These are phyloP conservation scores for Porites lobata DNA, from an alignment of 92 coral and sea anemone genomes.

Conservation along the genomic window DNA sequence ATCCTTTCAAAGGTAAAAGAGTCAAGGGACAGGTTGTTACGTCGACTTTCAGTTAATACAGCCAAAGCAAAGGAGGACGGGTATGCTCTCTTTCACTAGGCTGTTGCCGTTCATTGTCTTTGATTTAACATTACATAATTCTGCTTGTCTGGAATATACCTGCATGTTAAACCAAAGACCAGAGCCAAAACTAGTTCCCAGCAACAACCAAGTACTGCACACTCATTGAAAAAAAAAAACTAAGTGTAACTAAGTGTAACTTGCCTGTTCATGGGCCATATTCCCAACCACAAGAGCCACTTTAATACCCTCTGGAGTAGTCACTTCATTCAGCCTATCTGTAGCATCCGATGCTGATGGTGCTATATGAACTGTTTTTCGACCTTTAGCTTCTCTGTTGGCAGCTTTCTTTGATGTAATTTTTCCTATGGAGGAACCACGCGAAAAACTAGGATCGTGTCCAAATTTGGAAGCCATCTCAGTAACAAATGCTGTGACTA, in stretches of 20 bases:
- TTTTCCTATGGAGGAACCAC: conserved; percentile 9
- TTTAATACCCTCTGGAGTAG: conserved; percentile 44
- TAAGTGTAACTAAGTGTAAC: not conserved
- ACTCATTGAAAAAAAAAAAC: too few relatives aligned
- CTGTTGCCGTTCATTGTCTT: too few relatives aligned
- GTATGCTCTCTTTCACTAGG: too few relatives aligned
- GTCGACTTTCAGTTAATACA: too few relatives aligned
- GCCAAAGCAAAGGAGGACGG: too few relatives aligned
- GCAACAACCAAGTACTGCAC: too few relatives aligned
- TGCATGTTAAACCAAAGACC: too few relatives aligned
- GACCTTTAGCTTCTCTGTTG: not conserved
- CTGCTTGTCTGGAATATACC: too few relatives aligned
- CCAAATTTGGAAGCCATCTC: conserved; percentile 63
- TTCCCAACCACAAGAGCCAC: conserved; percentile 54
- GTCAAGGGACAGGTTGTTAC: not conserved
- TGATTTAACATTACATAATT: too few relatives aligned
- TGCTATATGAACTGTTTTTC: not conserved
- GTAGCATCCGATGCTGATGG: not conserved
- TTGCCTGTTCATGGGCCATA: conserved; percentile 53
- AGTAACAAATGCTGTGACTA: conserved; percentile 44
- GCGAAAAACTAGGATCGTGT: conserved; percentile 34
- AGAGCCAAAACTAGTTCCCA: too few relatives aligned
- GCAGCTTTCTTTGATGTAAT: not conserved
- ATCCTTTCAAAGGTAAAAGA: too few relatives aligned
- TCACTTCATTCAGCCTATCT: not conserved